Base-by-base conservation (phyloP, 1,140 invertebrate genomes). In the Cardiocondyla obscurior region DNA sequence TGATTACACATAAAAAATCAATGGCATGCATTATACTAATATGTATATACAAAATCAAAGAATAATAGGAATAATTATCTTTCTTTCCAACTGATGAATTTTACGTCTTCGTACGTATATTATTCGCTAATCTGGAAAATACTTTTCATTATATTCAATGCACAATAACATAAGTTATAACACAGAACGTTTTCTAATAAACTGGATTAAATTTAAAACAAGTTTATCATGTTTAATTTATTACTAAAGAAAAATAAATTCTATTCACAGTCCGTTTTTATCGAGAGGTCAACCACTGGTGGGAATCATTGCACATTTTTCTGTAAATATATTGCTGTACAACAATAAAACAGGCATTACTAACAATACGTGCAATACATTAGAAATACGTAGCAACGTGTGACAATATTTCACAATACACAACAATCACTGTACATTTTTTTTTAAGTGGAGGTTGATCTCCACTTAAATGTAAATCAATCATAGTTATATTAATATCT, bases 11-110 rank as follows among this genome's bases (percentile, higher is more conserved):
- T 8, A 36, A 46, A 76, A 36, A 46, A 76, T 51, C 30, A 51
- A 28, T 36, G 1, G 39, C 74, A 69, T 79, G 74, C 74, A 79
- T 39, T 53, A 36, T 55, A 7, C 25, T 7, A 67, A 67, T 67
- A 30, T 42, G 6, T 79, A 60, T 74, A 33, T 16, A 74, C 22
- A 77, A 51, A 8, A 39, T 28, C 2, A 10, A 28, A 36, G n/a
- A n/a, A n/a, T n/a, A n/a, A 16, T 36, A 51, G 22, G 12, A 39
- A 64, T 51, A 36, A 58, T 58, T 30, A 19, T 51, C 4, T 51
- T 33, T 51, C 30, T 16, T 70, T 25, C 46, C 7, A 22, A 6
- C 22, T 53, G n/a, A 69, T 6, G 1, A 69, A 51, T 51, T 51
- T 49, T 36, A 22, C 0, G n/a, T 22, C 8, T 6, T 49, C 19